A percentile compares a stretch with the other conserved stretches of the same genome.
phyloP scores from a whole-genome alignment of 2,113 vertebrate species.

The Corythornis madagascariensis region DNA sequence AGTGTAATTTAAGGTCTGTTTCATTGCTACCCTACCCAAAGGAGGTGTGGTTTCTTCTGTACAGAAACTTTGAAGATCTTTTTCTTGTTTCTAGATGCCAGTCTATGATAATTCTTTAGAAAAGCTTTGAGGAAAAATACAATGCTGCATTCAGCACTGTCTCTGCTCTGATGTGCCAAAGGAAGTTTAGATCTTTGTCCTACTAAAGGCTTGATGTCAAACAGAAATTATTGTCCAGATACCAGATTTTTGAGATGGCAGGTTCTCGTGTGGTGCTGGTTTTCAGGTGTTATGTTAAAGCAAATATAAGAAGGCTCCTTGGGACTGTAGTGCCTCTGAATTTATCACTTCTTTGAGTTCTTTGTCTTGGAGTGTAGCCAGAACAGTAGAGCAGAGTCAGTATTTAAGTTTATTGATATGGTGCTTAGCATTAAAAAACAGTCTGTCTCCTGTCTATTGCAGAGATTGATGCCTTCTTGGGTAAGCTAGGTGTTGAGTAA shows the following conservation, averaged over 20 bases:
- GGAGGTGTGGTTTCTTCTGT: background rate
- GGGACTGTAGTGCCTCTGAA: background rate
- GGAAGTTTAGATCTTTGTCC: background rate
- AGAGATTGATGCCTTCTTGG: background rate
- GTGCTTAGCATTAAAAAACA: background rate
- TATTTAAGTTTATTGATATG: background rate
- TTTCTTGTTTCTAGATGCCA: background rate
- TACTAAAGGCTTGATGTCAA: background rate
- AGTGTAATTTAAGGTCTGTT: background rate
- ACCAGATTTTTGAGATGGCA: background rate
- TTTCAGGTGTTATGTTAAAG: background rate
- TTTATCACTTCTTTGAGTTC: background rate
- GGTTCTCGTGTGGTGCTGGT: background rate
- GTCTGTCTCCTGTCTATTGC: background rate
- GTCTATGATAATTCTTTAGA: background rate
- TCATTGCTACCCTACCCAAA: background rate
- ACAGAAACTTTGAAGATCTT: background rate
- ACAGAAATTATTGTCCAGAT: background rate
- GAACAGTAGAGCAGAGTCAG: background rate
- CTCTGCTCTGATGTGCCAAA: no score
- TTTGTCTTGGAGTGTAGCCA: background rate
- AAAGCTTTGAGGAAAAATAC: background rate
- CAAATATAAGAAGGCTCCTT: background rate
- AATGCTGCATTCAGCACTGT: background rate
- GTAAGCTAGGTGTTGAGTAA: background rate